A percentile compares a stretch with the other conserved stretches of the same genome.
phyloP scores from a whole-genome alignment of 2,797 vertebrate species.

The Gymnocypris eckloni region DNA sequence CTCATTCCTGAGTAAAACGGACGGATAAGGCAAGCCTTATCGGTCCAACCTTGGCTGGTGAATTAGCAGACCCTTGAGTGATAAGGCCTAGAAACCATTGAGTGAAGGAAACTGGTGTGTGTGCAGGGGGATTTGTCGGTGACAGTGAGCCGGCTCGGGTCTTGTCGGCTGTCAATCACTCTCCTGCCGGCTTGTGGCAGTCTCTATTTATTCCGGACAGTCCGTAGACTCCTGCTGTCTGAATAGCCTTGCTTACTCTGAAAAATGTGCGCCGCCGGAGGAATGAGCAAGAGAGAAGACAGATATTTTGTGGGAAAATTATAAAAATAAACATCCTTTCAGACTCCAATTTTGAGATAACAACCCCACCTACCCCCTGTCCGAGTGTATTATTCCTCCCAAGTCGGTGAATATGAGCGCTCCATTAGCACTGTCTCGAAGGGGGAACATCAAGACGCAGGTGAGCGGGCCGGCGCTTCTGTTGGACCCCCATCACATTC shows the following conservation, averaged over 20 bases:
- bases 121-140: conserved; percentile 57
- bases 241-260: conserved; percentile 79
- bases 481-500: conserved; percentile 53
- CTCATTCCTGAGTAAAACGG: conserved; percentile 61
- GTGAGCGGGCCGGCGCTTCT: conserved; percentile 48
- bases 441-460: conserved; percentile 52
- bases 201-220: conserved; percentile 84
- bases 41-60: conserved; percentile 84
- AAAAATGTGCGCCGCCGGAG: conserved; percentile 69
- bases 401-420: conserved; percentile 60
- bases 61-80: conserved; percentile 89
- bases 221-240: conserved; percentile 79
- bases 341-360: conserved; percentile 60
- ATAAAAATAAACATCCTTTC: conserved; percentile 64
- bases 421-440: conserved; percentile 60
- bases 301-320: conserved; percentile 65
- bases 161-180: conserved; percentile 81
- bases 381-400: conserved; percentile 58
- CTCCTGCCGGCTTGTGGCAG: conserved; percentile 73
- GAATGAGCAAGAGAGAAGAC: background rate
- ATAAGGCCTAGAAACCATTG: conserved; percentile 85
- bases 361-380: conserved; percentile 56
- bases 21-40: conserved; percentile 77
- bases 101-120: conserved; percentile 64
- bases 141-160: conserved; percentile 77